Evolutionary conservation across 2,113 vertebrate genomes (phyloP).

Genomic region (Hydrolagus affinis): DNA sequence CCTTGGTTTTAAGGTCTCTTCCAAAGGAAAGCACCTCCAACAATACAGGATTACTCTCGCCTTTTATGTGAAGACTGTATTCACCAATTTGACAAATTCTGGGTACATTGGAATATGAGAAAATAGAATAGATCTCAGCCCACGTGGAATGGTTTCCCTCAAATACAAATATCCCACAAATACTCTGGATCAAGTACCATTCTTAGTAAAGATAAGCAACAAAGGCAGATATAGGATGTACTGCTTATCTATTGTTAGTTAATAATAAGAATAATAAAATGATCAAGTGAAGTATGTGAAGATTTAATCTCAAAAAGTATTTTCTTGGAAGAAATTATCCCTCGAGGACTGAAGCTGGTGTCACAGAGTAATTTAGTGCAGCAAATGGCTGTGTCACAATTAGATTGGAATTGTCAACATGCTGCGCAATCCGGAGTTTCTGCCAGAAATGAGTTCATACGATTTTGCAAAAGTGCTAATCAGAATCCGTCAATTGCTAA

Average conservation of each 20-base stretch:
- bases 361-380: background rate
- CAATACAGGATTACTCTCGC: no score
- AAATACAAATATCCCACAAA: no score
- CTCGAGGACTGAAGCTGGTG: background rate
- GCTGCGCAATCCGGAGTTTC: background rate
- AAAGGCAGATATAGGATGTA: no score
- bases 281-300: background rate
- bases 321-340: background rate
- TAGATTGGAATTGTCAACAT: background rate
- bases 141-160: no score
- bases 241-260: background rate
- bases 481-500: background rate
- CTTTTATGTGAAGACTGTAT: no score
- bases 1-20: no score
- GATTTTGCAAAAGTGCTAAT: background rate
- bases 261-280: background rate
- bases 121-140: no score
- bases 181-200: no score
- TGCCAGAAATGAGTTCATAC: background rate
- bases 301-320: background rate
- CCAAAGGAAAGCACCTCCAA: no score
- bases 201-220: no score
- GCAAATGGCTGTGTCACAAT: background rate
- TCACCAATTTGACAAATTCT: no score
- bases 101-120: no score